Evolutionary conservation across 2,888 invertebrate genomes (phyloP), one percentile per base, ranked within the genome.

Genomic region (Coronaproctus castanopsis): DNA sequence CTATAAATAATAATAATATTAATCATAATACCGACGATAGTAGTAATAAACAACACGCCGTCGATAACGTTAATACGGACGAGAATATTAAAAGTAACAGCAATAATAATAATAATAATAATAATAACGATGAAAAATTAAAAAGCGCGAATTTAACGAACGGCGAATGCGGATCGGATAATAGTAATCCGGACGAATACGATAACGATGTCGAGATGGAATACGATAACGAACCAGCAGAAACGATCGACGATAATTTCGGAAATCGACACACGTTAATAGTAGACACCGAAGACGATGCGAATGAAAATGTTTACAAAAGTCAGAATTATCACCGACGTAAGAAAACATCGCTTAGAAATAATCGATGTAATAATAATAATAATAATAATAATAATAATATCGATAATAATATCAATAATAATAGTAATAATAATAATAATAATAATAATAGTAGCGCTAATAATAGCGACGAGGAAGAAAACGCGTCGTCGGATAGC

Each of bases 81-180:
- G 61, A 57, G 61, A 62, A 54, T 61, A 51, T 36, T 55, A 59
- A 22, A 18, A 56, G 23, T 57, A 50, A 55, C 24, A 54, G 24
- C n/a, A 55, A 19, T n/a, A 55, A 55, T 55, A 55, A 22, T 54
- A 22, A n/a, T n/a, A 3, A 8, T 54, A 54, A 54, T 54, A 54
- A 55, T 55, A 63, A 63, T 61, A 64, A 65, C 60, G 65, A 66
- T 61, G 65, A 65, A 59, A 66, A 65, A n/a, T n/a, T n/a, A n/a
- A n/a, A n/a, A n/a, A n/a, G n/a, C n/a, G n/a, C n/a, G n/a, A 55
- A 62, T 59, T 24, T 62, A 19, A 22, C 52, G 54, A 58, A 54
- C 36, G 59, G 52, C 24, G 54, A 18, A n/a, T 24, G 64, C 55
- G 65, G 66, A 57, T 61, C 60, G 14, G 65, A 67, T 55, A 64